Conservation (phyloP, 1,140 invertebrate genomes). For the Nephila pilipes region DNA sequence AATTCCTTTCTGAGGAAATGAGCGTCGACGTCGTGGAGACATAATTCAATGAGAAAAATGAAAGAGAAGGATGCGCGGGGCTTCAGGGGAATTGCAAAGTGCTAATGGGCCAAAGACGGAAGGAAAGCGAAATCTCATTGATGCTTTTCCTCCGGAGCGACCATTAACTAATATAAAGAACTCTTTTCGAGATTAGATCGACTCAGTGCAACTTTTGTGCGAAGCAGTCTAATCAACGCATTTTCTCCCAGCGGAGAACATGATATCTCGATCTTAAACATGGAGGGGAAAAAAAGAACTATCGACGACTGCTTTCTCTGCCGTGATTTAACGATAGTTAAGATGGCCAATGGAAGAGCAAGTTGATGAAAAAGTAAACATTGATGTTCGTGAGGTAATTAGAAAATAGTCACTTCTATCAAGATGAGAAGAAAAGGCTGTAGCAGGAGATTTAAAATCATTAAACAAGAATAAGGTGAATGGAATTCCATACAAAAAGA, state of each 20-base stretch:
- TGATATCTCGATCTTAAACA: background rate
- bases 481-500: too few species aligned
- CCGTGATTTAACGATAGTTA: background rate
- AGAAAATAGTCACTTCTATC: background rate
- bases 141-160: constrained; percentile 17
- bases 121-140: constrained; percentile 2
- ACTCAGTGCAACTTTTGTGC: background rate
- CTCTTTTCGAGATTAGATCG: constrained; percentile 26
- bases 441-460: too few species aligned
- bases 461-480: too few species aligned
- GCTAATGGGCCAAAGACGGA: constrained; percentile 42
- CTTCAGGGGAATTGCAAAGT: constrained; percentile 8
- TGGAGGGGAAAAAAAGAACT: background rate
- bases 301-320: background rate
- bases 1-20: constrained; percentile 14
- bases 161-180: constrained; percentile 37
- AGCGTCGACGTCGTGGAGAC: constrained; percentile 17
- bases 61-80: background rate
- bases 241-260: background rate
- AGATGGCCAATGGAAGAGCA: background rate
- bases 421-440: background rate
- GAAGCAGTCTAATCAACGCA: background rate
- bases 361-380: background rate
- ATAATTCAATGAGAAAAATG: constrained; percentile 42
- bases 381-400: background rate